Base-by-base conservation (phyloP, 2,888 invertebrate species). In the Eupithecia abbreviata region DNA sequence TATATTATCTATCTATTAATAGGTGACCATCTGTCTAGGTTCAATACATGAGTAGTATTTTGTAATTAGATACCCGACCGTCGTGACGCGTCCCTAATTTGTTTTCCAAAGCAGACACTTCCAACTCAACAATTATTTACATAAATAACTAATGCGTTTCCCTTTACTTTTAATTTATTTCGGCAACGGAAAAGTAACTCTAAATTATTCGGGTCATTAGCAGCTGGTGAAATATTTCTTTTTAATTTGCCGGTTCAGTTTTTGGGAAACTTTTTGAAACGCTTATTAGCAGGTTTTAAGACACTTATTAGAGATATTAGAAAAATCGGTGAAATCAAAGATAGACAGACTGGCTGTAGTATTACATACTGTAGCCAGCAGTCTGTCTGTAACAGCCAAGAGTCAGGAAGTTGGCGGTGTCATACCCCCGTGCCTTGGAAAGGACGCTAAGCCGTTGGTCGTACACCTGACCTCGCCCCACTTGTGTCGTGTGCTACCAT, bases 101-200 rank as follows among this genome's bases (percentile, higher is more conserved):
- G 45, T 68, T 68, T 68, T 68, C 15, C 13, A 67, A 67, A 67
- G n/a, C 67, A 66, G 67, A 13, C 67, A 68, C 9, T 45, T 43
- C 30, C n/a, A 43, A 68, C 42, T 66, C 66, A 42, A 68, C 67
- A 71, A 9, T 12, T 55, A 71, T 71, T 71, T 55, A 42, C 71
- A 71, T 71, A 71, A 71, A 55, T 55, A n/a, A 18, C 51, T 51
- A 55, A 71, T 71, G 71, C 42, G 18, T 72, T 72, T 68, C 43
- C 67, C n/a, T 68, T 45, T 68, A 62, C 51, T 62, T 58, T 43
- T 71, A 58, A 72, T 72, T 62, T 72, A 72, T 45, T 71, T 71
- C 43, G 41, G 42, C 58, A 43, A 18, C n/a, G 47, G 72, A 42
- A 62, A 45, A 62, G 41, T 58, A 62, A 62, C 7, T 71, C 1